A percentile compares a stretch with the other conserved stretches of the same genome.
phyloP scores from a whole-genome alignment of 2,797 vertebrate species.

The Melanotaenia trifasciata region DNA sequence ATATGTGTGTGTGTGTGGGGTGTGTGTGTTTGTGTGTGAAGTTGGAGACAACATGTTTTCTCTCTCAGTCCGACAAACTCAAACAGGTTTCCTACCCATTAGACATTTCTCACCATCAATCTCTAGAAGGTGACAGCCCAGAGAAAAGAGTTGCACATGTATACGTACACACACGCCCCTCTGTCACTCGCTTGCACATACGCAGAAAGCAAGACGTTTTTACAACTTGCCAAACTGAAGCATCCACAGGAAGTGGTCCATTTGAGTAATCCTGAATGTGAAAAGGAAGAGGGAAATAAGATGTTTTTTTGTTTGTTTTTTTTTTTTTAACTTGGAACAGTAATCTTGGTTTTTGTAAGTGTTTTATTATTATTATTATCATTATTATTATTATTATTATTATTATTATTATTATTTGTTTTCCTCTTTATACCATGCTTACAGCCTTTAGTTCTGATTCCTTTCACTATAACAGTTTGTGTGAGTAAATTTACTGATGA shows the following conservation, averaged over 20 bases:
- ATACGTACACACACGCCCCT: constrained; percentile 68
- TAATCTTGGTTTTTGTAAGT: constrained; percentile 38
- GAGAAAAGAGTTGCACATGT: constrained; percentile 77
- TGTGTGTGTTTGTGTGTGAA: background rate
- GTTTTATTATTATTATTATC: background rate
- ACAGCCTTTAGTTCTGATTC: constrained; percentile 29
- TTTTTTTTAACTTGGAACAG: constrained; percentile 56
- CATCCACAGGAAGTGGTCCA: constrained; percentile 59
- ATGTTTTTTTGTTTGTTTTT: constrained; percentile 44
- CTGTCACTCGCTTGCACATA: constrained; percentile 60
- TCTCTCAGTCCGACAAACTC: constrained; percentile 29
- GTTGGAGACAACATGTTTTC: constrained; percentile 29
- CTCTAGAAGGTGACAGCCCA: constrained; percentile 76
- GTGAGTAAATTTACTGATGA: constrained; percentile 24
- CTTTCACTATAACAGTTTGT: constrained; percentile 8
- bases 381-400: background rate
- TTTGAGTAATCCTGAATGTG: constrained; percentile 35
- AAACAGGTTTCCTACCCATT: constrained; percentile 63
- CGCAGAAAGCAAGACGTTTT: constrained; percentile 36
- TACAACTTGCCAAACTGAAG: constrained; percentile 31
- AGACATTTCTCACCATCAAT: constrained; percentile 87
- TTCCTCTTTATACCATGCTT: constrained; percentile 22
- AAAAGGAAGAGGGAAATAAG: constrained; percentile 48
- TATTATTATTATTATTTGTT: constrained; percentile 4
- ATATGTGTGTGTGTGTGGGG: background rate